Percentiles rank a stretch among this genome's conserved stretches.
Evolutionary conservation across 2,888 invertebrate genomes (phyloP).

Genomic region (Argyra leucocephala): DNA sequence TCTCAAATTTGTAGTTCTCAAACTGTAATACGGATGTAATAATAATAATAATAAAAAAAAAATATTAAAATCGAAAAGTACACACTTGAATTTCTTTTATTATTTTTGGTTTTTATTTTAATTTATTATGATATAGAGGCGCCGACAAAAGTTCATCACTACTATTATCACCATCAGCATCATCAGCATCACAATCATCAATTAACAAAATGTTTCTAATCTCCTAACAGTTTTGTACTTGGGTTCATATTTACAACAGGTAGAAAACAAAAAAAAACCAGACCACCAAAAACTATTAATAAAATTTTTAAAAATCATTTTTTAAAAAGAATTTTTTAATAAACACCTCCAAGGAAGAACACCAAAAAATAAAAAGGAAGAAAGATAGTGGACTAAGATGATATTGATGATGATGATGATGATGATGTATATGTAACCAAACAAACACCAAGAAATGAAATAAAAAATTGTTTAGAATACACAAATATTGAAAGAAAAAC

Average conservation of each 20-base stretch:
- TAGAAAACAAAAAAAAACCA: background rate
- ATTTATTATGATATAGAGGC: background rate
- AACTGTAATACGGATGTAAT: too few species aligned
- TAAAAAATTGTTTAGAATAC: background rate
- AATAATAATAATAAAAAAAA: too few species aligned
- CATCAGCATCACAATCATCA: too few species aligned
- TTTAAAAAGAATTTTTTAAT: background rate
- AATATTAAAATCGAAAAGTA: too few species aligned
- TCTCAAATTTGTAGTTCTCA: too few species aligned
- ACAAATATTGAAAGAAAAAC: background rate
- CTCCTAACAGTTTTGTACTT: background rate
- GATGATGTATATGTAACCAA: background rate
- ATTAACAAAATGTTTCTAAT: background rate
- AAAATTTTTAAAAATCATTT: background rate
- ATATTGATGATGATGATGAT: background rate
- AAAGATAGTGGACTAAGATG: background rate
- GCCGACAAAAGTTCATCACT: background rate
- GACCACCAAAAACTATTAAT: background rate
- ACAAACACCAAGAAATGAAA: background rate
- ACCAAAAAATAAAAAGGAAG: background rate
- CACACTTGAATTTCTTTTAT: too few species aligned
- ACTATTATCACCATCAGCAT: background rate
- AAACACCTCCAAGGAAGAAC: background rate
- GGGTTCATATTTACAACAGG: background rate
- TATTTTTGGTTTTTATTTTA: background rate